A percentile compares a stretch with the other conserved stretches of the same genome.
These are phyloP conservation scores for Ctenochaetus hawaiiensis DNA, from an alignment of 2,797 vertebrate genomes.

Conservation along the genomic window DNA sequence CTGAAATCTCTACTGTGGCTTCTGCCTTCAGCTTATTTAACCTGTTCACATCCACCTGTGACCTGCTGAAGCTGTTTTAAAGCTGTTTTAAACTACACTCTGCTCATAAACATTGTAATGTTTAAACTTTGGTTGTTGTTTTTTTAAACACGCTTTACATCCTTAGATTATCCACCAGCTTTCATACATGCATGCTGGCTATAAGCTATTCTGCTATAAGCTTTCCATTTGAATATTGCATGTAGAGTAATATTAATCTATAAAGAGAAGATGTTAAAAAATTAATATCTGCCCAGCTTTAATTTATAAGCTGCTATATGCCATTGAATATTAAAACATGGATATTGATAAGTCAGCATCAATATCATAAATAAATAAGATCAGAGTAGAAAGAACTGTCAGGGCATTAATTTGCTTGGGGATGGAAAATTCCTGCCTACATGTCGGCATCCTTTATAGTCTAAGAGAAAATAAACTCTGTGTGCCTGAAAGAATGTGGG, in stretches of 20 bases:
- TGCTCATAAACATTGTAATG: too few relatives aligned
- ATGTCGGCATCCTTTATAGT: slow-evolving; percentile 15
- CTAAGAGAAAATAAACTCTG: slow-evolving; percentile 37
- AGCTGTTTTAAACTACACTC: too few relatives aligned
- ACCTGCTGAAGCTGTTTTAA: too few relatives aligned
- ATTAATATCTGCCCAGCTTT: background rate
- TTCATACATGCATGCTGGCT: too few relatives aligned
- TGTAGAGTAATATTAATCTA: too few relatives aligned
- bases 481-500: slow-evolving; percentile 21
- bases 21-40: background rate
- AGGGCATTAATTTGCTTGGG: background rate
- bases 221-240: too few relatives aligned
- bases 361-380: background rate
- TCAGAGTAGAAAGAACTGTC: fast-evolving
- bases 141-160: too few relatives aligned
- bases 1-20: background rate
- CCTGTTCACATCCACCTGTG: too few relatives aligned
- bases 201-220: too few relatives aligned
- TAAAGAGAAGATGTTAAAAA: too few relatives aligned
- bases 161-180: too few relatives aligned
- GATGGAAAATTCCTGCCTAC: slow-evolving; percentile 1
- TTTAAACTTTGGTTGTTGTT: too few relatives aligned
- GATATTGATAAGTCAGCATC: background rate
- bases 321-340: background rate
- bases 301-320: background rate